Base-by-base conservation (phyloP, 2,113 vertebrate genomes). In the Trogon surrucura region DNA sequence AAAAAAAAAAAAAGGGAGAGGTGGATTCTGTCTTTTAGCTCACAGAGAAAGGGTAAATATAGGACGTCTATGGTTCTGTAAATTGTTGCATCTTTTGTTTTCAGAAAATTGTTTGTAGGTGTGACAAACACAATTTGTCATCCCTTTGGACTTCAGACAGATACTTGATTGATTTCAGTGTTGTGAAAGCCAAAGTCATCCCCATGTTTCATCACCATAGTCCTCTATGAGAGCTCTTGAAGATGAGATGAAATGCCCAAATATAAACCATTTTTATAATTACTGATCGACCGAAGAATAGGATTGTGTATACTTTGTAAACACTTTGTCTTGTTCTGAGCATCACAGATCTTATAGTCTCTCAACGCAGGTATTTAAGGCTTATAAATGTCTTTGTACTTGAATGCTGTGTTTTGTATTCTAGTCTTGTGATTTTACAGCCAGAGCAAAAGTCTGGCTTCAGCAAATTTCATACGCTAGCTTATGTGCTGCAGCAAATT, bases 21-120 rank as follows among this genome's bases (percentile, higher is more conserved):
- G 30, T 73, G 10, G 34, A 9, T 65, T 87, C 27, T 73, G 23
- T 29, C n/a, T 87, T 85, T 53, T 41, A 50, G 8, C 53, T 65
- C 45, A 77, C 64, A 86, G 50, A 60, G 41, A 72, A 91, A 93
- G 56, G 78, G 47, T 88, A 62, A 91, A 87, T 85, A 30, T 27
- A 80, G 51, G 27, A 18, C 66, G 38, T 20, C 54, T 70, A 60
- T 48, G 19, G 22, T 70, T 56, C 47, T 88, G 71, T 66, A 73
- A 85, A 88, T 83, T 62, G 45, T 82, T 92, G 16, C n/a, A 22
- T 47, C 44, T 91, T 69, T 71, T 85, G 64, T 73, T 86, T 67
- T 75, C 47, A 81, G 71, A 91, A 85, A 85, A 82, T 80, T 88
- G 62, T 29, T 80, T 72, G 75, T 61, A 94, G 87, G 81, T 79